These are phyloP conservation scores for Drosophila melanica DNA, from an alignment of 1,140 invertebrate species.

Conservation along the genomic window DNA sequence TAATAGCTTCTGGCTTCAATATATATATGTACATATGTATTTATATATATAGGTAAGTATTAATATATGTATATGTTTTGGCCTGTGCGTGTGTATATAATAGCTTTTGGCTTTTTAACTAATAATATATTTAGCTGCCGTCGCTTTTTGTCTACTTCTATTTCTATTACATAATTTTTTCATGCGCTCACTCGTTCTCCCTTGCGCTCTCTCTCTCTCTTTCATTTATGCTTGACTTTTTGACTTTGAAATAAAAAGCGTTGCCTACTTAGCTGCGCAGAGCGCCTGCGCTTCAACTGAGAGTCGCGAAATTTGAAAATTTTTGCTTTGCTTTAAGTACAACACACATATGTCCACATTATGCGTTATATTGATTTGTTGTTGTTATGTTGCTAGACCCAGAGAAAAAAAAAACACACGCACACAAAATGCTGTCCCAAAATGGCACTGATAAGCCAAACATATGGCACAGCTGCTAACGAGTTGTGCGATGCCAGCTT, in stretches of 20 bases:
- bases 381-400: conserved; percentile 37
- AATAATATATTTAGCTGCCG: conserved; percentile 75
- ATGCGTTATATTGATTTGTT: conserved; percentile 54
- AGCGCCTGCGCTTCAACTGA: conserved; percentile 59
- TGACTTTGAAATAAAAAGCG: conserved; percentile 75
- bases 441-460: conserved; percentile 34
- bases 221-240: conserved; percentile 62
- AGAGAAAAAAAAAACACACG: conserved; percentile 9
- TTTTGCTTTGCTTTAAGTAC: background rate
- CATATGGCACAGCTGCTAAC: conserved; percentile 58
- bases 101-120: conserved; percentile 54
- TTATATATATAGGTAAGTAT: background rate
- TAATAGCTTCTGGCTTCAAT: background rate
- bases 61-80: background rate
- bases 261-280: conserved; percentile 67
- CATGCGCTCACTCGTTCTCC: conserved; percentile 13
- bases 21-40: background rate
- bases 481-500: conserved; percentile 52
- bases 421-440: conserved; percentile 13
- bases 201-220: conserved; percentile 10
- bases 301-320: conserved; percentile 2
- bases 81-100: conserved; percentile 42
- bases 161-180: conserved; percentile 70
- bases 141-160: conserved; percentile 58
- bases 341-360: conserved; percentile 33